Percentiles rank a stretch among this genome's conserved stretches.
Conservation (phyloP, 2,113 vertebrate species). For the Archocentrus centrarchus region DNA sequence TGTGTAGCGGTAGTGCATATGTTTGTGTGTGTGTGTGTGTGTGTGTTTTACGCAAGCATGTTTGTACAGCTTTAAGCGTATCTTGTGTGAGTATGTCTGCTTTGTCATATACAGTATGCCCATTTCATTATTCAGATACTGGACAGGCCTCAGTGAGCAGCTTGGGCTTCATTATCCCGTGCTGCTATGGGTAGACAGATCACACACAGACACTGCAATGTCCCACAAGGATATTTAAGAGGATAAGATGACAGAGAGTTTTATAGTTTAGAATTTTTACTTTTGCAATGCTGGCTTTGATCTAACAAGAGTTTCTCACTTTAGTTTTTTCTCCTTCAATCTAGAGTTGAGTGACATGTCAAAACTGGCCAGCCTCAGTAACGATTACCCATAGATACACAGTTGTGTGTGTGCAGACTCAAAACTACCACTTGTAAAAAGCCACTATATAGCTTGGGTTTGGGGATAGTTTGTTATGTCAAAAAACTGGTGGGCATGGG, state of each 20-base stretch:
- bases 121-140: constrained; percentile 60
- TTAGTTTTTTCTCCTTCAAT: not conserved
- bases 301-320: not conserved
- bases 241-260: constrained; percentile 12
- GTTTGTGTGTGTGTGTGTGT: not conserved
- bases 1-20: not conserved
- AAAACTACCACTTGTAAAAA: too few species aligned
- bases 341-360: not conserved
- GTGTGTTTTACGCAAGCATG: not conserved
- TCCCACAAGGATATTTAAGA: constrained; percentile 29
- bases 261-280: constrained; percentile 8
- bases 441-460: not conserved
- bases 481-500: not conserved
- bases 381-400: not conserved
- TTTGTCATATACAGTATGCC: constrained; percentile 23
- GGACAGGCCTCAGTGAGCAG: constrained; percentile 68
- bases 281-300: not conserved
- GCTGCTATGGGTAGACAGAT: constrained; percentile 52
- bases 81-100: constrained; percentile 3
- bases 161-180: constrained; percentile 62
- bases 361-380: not conserved
- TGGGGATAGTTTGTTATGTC: not conserved
- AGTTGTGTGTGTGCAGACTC: not conserved
- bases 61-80: not conserved
- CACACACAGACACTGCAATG: constrained; percentile 12